Conservation (phyloP, 1,140 invertebrate species). For the Brachionus rotundiformis region DNA sequence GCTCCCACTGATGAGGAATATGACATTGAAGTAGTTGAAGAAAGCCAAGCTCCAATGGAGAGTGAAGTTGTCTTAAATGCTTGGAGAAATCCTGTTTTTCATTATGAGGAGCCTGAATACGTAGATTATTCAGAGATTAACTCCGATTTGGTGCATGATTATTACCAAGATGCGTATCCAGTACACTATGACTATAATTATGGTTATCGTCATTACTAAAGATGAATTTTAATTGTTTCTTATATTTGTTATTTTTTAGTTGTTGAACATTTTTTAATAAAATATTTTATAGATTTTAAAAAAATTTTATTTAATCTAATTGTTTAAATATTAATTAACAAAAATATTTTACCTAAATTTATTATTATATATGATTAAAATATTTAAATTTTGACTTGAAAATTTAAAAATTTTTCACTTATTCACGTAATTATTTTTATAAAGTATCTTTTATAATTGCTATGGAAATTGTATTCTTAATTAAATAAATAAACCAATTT, state of each 20-base stretch:
- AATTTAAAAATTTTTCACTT: no score
- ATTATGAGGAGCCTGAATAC: background rate
- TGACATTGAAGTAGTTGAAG: no score
- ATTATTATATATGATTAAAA: no score
- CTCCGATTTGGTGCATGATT: background rate
- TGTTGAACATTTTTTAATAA: background rate
- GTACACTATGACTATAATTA: background rate
- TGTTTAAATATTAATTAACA: no score
- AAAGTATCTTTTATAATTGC: no score
- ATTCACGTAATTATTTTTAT: no score
- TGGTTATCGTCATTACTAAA: background rate
- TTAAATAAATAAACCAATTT: no score
- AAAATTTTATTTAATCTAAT: background rate
- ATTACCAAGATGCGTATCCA: background rate
- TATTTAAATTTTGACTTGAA: no score
- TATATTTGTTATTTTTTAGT: slow-evolving; percentile 6
- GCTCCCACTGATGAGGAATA: no score
- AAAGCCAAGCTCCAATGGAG: no score
- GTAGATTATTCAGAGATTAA: background rate
- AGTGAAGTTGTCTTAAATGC: background rate
- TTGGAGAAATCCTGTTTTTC: background rate
- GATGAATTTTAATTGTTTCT: background rate
- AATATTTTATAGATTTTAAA: background rate
- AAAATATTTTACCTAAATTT: no score
- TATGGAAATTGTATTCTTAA: no score